Evolutionary conservation across 1,140 invertebrate genomes (phyloP), one percentile per base, ranked within the genome.

Genomic region (Hypothenemus hampei): DNA sequence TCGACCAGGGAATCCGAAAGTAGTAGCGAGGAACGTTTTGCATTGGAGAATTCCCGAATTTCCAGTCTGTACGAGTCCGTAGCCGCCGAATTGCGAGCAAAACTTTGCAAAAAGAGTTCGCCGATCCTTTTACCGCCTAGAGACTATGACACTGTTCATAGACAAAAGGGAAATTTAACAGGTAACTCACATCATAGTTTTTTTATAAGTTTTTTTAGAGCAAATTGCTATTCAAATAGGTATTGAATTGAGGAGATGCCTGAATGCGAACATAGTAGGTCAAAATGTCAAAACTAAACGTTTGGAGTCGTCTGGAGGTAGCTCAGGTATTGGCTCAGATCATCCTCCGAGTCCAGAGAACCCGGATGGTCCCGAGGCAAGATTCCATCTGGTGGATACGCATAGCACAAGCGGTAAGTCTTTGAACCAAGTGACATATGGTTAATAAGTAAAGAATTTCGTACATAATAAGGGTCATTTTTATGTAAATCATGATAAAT

Each of bases 71-170:
- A 93, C 69, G 92, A 96, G 71, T 93, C 89, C 22, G 74, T 97
- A 57, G 91, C 93, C 4, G 91, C 91, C 0, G 94, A 97, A 68
- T 73, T 97, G 31, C 80, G 90, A 58, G 87, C 87, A 56, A 93
- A 95, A 70, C 75, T 97, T 59, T 83, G 80, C 53, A 80, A 81
- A 3, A 81, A 82, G 56, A 82, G 83, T 18, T 84, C 84, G 0
- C 92, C 93, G 1, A 79, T 97, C 31, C 76, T 97, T 22, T 69
- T 93, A 43, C 93, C 94, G 1, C 93, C 93, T 0, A 81, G 91
- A 33, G 94, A 97, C 72, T 97, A 97, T 72, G 93, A 97, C 68
- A 91, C 87, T 1, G 83, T 89, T 5, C 87, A 90, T 63, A 75
- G 91, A 47, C 84, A 86, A 52, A 87, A 88, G 50, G 91, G 90